Conservation (phyloP, 2,888 invertebrate genomes). For the Callyntrura sp. region DNA sequence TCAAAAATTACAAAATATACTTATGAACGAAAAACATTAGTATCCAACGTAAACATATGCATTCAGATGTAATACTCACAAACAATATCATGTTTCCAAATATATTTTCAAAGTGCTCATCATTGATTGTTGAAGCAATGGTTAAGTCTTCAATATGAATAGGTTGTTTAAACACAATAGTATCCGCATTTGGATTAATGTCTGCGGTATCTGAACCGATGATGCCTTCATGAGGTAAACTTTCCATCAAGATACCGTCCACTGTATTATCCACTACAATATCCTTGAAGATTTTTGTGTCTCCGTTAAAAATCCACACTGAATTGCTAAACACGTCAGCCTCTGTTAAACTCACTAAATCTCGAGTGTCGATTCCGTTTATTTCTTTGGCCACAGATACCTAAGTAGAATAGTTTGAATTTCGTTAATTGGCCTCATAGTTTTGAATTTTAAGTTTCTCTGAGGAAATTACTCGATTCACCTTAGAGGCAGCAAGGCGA, state of each 20-base stretch:
- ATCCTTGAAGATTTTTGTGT: conserved; percentile 66
- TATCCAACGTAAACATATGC: not conserved
- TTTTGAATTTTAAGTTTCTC: not conserved
- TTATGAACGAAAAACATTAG: not conserved
- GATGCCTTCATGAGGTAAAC: conserved; percentile 66
- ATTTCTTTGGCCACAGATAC: conserved; percentile 54
- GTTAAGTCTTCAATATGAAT: conserved; percentile 70
- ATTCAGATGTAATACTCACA: conserved; percentile 71
- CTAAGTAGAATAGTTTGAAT: conserved; percentile 56
- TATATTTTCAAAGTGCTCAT: conserved; percentile 69
- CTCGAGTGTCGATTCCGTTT: conserved; percentile 64
- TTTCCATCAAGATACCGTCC: conserved; percentile 76
- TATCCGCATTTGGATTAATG: conserved; percentile 76
- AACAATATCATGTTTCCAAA: conserved; percentile 75
- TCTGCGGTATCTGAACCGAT: conserved; percentile 43
- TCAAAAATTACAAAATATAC: conserved; percentile 22
- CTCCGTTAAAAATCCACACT: conserved; percentile 74
- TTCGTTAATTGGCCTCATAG: not conserved
- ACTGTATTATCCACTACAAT: conserved; percentile 67
- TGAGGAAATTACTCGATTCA: conserved; percentile 17
- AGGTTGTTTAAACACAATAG: conserved; percentile 71
- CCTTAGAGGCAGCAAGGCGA: conserved; percentile 57
- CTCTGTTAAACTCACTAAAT: conserved; percentile 68
- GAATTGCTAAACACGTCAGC: conserved; percentile 4
- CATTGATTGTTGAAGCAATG: conserved; percentile 75